Conservation (phyloP, 2,113 vertebrate genomes). For the Sylvia atricapilla region DNA sequence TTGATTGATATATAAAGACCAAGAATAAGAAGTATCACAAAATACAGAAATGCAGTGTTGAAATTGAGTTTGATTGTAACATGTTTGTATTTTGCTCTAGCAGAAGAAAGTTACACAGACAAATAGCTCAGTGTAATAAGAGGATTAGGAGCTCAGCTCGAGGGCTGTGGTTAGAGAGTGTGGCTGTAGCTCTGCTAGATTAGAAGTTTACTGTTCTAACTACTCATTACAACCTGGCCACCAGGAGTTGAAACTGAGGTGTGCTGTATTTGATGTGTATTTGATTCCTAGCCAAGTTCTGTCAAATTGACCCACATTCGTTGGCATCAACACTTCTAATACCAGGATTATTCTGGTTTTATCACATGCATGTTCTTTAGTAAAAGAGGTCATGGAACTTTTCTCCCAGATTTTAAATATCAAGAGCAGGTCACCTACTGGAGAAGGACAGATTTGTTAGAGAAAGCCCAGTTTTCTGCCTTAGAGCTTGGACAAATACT, state of each 20-base stretch:
- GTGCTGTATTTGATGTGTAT: background rate
- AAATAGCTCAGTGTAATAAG: background rate
- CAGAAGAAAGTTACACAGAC: background rate
- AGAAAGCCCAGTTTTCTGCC: background rate
- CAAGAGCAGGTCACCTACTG: background rate
- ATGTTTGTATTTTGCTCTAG: background rate
- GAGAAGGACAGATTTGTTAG: background rate
- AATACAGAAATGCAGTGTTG: background rate
- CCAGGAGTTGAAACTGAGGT: background rate
- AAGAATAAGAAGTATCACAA: background rate
- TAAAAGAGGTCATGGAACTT: background rate
- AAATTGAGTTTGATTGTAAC: background rate
- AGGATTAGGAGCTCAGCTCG: background rate
- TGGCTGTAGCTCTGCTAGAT: background rate
- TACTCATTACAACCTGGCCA: background rate
- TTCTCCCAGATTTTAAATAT: background rate
- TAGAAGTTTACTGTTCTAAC: background rate
- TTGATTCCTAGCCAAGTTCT: background rate
- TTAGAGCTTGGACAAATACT: background rate
- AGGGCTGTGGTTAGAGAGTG: background rate
- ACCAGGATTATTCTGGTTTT: background rate
- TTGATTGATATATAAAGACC: background rate
- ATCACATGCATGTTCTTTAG: background rate
- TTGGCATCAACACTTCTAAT: background rate
- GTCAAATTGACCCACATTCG: background rate